Evolutionary conservation across 2,888 invertebrate species (phyloP).

Genomic region (Ophion obscuratus): DNA sequence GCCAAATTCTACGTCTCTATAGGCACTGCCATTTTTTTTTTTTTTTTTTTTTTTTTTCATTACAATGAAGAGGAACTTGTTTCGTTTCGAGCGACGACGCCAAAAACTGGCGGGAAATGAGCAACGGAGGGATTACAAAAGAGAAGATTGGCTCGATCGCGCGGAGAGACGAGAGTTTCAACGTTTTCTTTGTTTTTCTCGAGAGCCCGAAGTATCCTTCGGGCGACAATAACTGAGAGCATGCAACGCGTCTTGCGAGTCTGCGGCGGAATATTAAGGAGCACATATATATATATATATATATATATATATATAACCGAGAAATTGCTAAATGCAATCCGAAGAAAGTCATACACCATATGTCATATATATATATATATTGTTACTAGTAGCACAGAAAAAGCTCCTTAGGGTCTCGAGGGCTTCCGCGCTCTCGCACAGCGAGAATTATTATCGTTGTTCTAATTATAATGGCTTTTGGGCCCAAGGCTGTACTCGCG

Average conservation of each 20-base stretch:
- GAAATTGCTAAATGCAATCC: conserved; percentile 51
- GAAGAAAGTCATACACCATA: conserved; percentile 53
- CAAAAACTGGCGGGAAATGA: conserved; percentile 12
- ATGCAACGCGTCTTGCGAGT: conserved; percentile 34
- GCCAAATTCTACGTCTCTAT: background rate
- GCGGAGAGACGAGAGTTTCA: background rate
- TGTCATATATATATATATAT: background rate
- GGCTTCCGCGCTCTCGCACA: conserved; percentile 60
- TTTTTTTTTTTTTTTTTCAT: background rate
- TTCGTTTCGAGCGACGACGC: background rate
- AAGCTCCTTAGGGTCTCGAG: conserved; percentile 57
- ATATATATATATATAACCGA: conserved; percentile 11
- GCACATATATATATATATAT: conserved; percentile 3
- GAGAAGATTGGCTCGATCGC: background rate
- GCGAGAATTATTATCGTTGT: conserved; percentile 73
- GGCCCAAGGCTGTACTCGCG: conserved; percentile 63
- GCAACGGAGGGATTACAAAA: conserved; percentile 1
- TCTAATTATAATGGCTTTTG: conserved; percentile 72
- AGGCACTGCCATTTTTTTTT: background rate
- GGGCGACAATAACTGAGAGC: conserved; percentile 56
- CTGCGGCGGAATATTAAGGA: conserved; percentile 32
- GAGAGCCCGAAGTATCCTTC: conserved; percentile 43
- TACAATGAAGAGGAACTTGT: background rate
- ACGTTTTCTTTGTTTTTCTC: conserved; percentile 34
- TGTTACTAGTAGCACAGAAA: conserved; percentile 27